Percentiles rank a stretch among this genome's conserved stretches.
phyloP scores from a whole-genome alignment of 2,113 vertebrate genomes.

The Strix aluco region DNA sequence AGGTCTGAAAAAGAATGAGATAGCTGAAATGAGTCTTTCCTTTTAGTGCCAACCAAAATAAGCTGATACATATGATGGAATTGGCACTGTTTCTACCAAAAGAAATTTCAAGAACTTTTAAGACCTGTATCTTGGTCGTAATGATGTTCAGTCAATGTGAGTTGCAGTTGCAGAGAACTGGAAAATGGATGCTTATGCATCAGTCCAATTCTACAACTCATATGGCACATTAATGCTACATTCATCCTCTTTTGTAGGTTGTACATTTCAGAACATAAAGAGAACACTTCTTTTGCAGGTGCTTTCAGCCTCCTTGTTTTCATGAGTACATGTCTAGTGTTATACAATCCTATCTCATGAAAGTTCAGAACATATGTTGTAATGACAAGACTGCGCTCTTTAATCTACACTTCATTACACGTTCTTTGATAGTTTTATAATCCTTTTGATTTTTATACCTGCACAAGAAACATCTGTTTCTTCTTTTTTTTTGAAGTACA shows the following conservation, averaged over 20 bases:
- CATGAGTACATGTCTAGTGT: neutral
- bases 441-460: slow-evolving; percentile 41
- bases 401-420: slow-evolving; percentile 5
- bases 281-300: neutral
- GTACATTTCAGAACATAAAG: neutral
- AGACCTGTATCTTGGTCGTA: neutral
- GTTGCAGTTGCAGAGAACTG: neutral
- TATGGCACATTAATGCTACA: neutral
- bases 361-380: slow-evolving; percentile 25
- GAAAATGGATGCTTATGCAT: neutral
- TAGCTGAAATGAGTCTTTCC: neutral
- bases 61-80: neutral
- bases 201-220: neutral
- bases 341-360: neutral
- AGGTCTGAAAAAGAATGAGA: neutral
- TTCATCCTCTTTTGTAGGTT: neutral
- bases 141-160: neutral
- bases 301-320: slow-evolving; percentile 15
- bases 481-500: neutral
- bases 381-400: neutral
- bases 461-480: neutral
- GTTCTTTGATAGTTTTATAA: slow-evolving; percentile 14
- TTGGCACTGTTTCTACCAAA: neutral
- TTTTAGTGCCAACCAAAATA: neutral
- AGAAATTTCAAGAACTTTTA: neutral